Conservation (phyloP, 2,113 vertebrate species). For the Ammodytes dubius region DNA sequence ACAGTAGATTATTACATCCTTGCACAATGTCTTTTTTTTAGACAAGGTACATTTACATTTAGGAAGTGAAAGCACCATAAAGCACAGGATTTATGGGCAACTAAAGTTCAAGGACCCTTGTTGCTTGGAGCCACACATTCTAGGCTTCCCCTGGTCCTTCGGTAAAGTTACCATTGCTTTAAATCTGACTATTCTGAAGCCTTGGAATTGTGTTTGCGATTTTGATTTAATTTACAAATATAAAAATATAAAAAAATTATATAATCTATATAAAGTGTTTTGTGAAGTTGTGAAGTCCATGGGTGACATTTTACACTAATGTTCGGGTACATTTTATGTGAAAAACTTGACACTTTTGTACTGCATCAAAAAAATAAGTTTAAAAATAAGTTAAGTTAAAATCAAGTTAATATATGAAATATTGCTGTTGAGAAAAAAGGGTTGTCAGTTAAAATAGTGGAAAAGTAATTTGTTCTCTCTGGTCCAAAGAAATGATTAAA, state of each 20-base stretch:
- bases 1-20: slow-evolving; percentile 28
- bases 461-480: not conserved
- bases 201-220: not conserved
- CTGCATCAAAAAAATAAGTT: not conserved
- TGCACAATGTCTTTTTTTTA: slow-evolving; percentile 46
- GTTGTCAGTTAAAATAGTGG: not conserved
- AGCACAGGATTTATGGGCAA: slow-evolving; percentile 50
- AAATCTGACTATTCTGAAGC: slow-evolving; percentile 29
- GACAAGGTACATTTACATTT: slow-evolving; percentile 52
- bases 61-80: slow-evolving; percentile 44
- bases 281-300: not conserved
- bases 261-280: not conserved
- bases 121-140: slow-evolving; percentile 25
- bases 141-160: slow-evolving; percentile 5
- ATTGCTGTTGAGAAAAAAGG: not conserved
- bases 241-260: not conserved
- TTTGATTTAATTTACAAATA: not conserved
- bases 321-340: not conserved
- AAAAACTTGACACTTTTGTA: not conserved
- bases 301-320: not conserved
- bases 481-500: not conserved
- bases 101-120: slow-evolving; percentile 53
- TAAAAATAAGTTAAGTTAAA: not conserved
- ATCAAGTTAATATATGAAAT: not conserved
- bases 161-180: slow-evolving; percentile 2